phyloP scores from a whole-genome alignment of 23 tunicate genomes.

The Pegea sp. region DNA sequence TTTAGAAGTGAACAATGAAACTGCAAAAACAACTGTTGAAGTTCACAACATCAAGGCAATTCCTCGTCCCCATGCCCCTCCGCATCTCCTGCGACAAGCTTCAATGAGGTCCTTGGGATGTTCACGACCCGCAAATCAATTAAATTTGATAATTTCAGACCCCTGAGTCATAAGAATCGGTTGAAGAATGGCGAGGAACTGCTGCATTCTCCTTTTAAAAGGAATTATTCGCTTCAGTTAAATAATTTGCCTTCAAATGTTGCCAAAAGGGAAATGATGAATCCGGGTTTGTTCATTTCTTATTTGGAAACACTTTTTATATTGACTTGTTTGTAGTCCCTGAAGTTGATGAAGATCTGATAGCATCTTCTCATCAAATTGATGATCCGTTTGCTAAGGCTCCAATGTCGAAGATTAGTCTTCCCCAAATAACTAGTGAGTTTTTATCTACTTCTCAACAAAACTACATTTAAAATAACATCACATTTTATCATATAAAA shows the following conservation, averaged over 20 bases:
- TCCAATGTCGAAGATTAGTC: constrained; percentile 39
- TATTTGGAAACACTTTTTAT: no score
- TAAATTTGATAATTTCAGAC: no score
- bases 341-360: constrained; percentile 28
- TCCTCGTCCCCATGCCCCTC: constrained; percentile 95
- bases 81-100: constrained; percentile 73
- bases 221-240: constrained; percentile 66
- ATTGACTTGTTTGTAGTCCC: constrained; percentile 83
- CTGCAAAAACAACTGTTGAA: constrained; percentile 39
- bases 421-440: constrained; percentile 12
- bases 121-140: no score
- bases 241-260: constrained; percentile 54
- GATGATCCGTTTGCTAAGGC: constrained; percentile 93
- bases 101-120: constrained; percentile 33
- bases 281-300: constrained; percentile 40
- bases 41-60: constrained; percentile 68
- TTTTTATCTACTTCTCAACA: no score
- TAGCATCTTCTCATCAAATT: no score
- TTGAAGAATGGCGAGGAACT: constrained; percentile 21
- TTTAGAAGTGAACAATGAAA: no score
- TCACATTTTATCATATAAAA: no score
- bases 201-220: constrained; percentile 66
- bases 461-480: no score
- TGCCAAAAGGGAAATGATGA: constrained; percentile 40
- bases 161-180: constrained; percentile 43